Evolutionary conservation across 2,113 vertebrate species (phyloP).

Genomic region (Ctenomys sociabilis): DNA sequence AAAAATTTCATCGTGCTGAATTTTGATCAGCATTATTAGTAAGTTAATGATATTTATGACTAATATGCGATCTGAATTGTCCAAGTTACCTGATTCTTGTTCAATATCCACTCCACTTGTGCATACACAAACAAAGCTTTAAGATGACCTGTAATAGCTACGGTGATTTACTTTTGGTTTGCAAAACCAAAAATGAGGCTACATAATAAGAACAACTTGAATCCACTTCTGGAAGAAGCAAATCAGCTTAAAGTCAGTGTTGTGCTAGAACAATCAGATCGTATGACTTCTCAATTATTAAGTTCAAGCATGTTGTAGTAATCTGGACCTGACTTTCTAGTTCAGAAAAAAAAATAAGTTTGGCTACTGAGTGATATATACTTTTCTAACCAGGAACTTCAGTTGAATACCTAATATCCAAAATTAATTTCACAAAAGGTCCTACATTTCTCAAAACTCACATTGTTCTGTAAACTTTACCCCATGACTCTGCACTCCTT

Average conservation of each 20-base stretch:
- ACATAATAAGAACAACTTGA: conserved; percentile 44
- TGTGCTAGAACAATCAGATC: conserved; percentile 49
- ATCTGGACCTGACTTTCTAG: conserved; percentile 71
- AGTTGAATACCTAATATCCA: neutral
- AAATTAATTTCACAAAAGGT: conserved; percentile 32
- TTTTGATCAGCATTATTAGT: neutral
- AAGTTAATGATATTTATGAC: neutral
- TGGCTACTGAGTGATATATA: neutral
- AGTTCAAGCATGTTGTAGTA: conserved; percentile 8
- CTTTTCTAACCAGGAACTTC: neutral
- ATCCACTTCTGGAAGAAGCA: conserved; percentile 44
- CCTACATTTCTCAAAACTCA: conserved; percentile 30
- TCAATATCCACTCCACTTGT: neutral
- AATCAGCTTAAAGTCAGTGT: conserved; percentile 52
- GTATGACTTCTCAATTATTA: conserved; percentile 49
- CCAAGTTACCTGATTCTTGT: neutral
- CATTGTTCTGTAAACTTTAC: conserved; percentile 24
- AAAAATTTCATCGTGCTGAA: conserved; percentile 22
- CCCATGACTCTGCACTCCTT: neutral
- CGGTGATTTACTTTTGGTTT: conserved; percentile 23
- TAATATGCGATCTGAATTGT: neutral
- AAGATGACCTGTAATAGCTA: conserved; percentile 20
- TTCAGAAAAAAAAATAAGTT: conserved; percentile 50
- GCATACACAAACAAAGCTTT: conserved; percentile 33
- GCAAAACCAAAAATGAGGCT: conserved; percentile 66